Evolutionary conservation across 2,888 invertebrate species (phyloP).

Genomic region (Chironomus riparius): DNA sequence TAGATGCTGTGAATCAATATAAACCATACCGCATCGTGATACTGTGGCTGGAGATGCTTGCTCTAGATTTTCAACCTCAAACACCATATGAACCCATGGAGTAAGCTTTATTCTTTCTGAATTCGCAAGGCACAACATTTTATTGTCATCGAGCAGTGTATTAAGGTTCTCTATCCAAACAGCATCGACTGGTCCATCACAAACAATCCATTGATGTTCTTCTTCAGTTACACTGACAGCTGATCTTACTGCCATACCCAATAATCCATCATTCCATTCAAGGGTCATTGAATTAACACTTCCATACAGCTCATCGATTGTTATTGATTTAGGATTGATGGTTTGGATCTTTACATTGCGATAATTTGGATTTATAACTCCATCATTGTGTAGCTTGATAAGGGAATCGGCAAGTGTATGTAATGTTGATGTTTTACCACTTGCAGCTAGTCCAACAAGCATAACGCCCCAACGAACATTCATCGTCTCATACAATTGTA

Average conservation of each 20-base stretch:
- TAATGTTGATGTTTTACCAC: slow-evolving; percentile 73
- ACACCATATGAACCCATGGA: slow-evolving; percentile 81
- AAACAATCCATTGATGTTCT: slow-evolving; percentile 85
- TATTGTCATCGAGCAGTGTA: slow-evolving; percentile 86
- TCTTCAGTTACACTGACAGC: slow-evolving; percentile 42
- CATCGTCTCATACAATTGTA: slow-evolving; percentile 85
- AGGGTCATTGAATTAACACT: slow-evolving; percentile 73
- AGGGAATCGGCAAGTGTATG: slow-evolving; percentile 65
- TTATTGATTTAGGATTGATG: slow-evolving; percentile 82
- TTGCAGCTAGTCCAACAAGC: slow-evolving; percentile 83
- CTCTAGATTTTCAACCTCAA: slow-evolving; percentile 74
- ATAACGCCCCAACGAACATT: slow-evolving; percentile 87
- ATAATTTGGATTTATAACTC: slow-evolving; percentile 52
- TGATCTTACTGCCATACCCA: slow-evolving; percentile 46
- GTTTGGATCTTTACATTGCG: slow-evolving; percentile 66
- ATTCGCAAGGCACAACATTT: slow-evolving; percentile 86
- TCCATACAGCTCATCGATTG: slow-evolving; percentile 81
- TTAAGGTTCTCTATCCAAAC: slow-evolving; percentile 94
- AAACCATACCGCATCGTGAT: slow-evolving; percentile 78
- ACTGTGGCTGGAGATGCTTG: slow-evolving; percentile 91
- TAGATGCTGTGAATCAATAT: slow-evolving; percentile 74
- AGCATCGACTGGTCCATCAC: slow-evolving; percentile 87
- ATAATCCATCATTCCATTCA: slow-evolving; percentile 85
- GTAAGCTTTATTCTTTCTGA: slow-evolving; percentile 85
- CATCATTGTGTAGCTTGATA: slow-evolving; percentile 53